These are phyloP conservation scores for Aphrophora alni DNA, from an alignment of 2,888 invertebrate species.

Conservation along the genomic window DNA sequence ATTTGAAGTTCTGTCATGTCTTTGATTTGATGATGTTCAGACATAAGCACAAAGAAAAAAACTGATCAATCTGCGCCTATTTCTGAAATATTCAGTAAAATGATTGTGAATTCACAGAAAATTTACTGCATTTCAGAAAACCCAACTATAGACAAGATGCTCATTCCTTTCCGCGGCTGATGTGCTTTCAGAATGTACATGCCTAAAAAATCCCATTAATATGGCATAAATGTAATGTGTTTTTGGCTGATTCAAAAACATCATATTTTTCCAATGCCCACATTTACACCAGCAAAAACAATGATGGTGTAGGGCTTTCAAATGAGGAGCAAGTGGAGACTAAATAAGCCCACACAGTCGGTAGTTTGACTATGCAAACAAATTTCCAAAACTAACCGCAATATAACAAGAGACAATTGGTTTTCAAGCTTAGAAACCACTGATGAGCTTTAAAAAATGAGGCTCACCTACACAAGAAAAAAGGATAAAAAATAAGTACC, in stretches of 20 bases:
- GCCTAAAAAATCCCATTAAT: constrained; percentile 49
- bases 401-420: constrained; percentile 53
- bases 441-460: constrained; percentile 29
- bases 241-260: constrained; percentile 44
- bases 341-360: constrained; percentile 50
- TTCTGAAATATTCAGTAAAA: constrained; percentile 37
- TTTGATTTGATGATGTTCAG: constrained; percentile 32
- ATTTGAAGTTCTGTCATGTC: constrained; percentile 23
- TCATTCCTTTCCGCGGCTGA: constrained; percentile 8
- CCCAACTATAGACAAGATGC: constrained; percentile 17
- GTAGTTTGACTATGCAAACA: constrained; percentile 49
- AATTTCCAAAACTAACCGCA: constrained; percentile 50
- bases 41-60: constrained; percentile 22
- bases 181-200: constrained; percentile 45
- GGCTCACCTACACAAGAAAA: constrained; percentile 11
- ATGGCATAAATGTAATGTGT: constrained; percentile 48
- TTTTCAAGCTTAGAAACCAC: constrained; percentile 51
- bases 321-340: constrained; percentile 47
- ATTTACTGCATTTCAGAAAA: constrained; percentile 12
- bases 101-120: not conserved
- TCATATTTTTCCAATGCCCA: constrained; percentile 49
- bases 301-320: constrained; percentile 49
- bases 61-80: constrained; percentile 39
- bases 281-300: constrained; percentile 50
- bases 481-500: constrained; percentile 37